Percentiles rank a stretch among this genome's conserved stretches.
Conservation (phyloP, 1,140 invertebrate genomes). For the Rhopalosiphum padi region DNA sequence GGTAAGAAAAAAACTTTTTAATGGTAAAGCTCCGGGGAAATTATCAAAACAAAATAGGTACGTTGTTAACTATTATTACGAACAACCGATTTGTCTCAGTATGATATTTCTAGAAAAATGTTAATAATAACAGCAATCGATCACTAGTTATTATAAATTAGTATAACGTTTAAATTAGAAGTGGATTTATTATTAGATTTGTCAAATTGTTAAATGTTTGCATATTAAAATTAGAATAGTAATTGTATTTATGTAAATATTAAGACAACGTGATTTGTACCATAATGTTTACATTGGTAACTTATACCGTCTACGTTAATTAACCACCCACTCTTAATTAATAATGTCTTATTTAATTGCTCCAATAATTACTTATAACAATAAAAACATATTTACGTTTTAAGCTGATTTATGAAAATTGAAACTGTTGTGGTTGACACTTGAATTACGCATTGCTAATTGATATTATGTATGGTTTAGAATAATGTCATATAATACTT, state of each 20-base stretch:
- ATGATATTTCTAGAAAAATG: neutral
- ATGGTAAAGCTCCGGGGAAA: slow-evolving; percentile 19
- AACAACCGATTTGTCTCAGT: neutral
- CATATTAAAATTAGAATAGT: neutral
- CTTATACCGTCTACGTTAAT: neutral
- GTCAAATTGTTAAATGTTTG: neutral
- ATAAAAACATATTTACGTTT: neutral
- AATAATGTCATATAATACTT: neutral
- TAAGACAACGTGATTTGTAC: neutral
- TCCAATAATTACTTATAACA: neutral
- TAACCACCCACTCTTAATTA: slow-evolving; percentile 2
- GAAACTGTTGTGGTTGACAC: neutral
- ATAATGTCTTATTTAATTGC: neutral
- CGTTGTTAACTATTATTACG: neutral
- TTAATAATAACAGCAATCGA: neutral
- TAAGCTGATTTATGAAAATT: neutral
- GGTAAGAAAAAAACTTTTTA: neutral
- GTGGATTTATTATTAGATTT: neutral
- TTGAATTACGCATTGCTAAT: neutral
- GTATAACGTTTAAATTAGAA: neutral
- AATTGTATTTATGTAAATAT: neutral
- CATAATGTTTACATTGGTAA: neutral
- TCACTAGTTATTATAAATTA: neutral
- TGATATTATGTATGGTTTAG: neutral
- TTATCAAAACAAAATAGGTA: neutral